Percentiles rank a stretch among this genome's conserved stretches.
Evolutionary conservation across 2,797 vertebrate species (phyloP).

Genomic region (Syncerus caffer): DNA sequence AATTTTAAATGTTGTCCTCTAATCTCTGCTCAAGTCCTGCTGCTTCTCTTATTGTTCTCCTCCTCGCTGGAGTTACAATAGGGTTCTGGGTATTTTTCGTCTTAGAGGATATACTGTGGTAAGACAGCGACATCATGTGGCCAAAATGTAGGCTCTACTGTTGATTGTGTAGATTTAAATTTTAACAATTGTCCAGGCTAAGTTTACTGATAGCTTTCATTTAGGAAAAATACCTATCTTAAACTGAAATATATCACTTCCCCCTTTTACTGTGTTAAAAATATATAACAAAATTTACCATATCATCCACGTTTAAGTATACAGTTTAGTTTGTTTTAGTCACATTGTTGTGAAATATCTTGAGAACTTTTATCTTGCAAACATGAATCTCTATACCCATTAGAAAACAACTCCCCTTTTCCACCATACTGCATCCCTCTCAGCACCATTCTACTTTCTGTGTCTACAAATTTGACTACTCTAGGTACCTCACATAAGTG

Average conservation of each 20-base stretch:
- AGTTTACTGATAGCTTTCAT: neutral
- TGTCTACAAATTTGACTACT: neutral
- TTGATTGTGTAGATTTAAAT: neutral
- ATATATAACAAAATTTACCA: neutral
- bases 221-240: neutral
- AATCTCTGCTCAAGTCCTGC: slow-evolving; percentile 10
- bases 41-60: neutral
- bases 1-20: neutral
- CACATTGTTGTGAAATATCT: neutral
- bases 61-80: neutral
- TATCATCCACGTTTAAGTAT: neutral
- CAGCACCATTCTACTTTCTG: neutral
- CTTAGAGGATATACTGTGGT: slow-evolving; percentile 25
- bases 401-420: neutral
- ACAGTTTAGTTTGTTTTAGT: neutral
- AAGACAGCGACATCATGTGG: slow-evolving; percentile 76
- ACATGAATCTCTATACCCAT: neutral
- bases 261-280: neutral
- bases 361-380: neutral
- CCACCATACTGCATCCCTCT: neutral
- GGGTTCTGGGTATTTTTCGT: slow-evolving; percentile 15
- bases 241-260: neutral
- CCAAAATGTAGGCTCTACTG: neutral
- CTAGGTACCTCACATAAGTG: neutral
- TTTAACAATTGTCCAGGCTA: neutral